phyloP scores from a whole-genome alignment of 2,113 vertebrate genomes.

The Mobula birostris region DNA sequence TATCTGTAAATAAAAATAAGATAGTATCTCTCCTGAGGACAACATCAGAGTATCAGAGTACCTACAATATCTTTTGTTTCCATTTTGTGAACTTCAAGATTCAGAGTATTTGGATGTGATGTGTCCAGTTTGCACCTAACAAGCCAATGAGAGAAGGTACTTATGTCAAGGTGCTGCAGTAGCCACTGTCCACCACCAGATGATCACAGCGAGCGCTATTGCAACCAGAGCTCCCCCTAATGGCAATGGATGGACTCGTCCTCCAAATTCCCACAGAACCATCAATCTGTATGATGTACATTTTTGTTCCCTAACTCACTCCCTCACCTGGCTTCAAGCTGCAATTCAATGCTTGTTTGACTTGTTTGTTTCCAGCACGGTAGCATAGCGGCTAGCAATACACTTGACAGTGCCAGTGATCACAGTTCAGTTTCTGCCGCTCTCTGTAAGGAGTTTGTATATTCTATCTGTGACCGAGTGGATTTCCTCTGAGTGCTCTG shows the following conservation, averaged over 20 bases:
- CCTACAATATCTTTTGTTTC: not conserved
- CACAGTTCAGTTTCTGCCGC: no score
- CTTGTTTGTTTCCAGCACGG: no score
- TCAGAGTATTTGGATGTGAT: not conserved
- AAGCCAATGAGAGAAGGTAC: not conserved
- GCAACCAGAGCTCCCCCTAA: conserved; percentile 6
- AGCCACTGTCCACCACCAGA: not conserved
- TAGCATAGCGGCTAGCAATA: no score
- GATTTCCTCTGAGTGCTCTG: no score
- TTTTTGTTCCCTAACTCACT: not conserved
- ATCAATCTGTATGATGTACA: not conserved
- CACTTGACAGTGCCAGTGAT: no score
- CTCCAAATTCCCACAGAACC: not conserved
- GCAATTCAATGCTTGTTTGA: not conserved
- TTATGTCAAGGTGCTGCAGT: not conserved
- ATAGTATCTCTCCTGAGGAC: not conserved
- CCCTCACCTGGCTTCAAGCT: not conserved
- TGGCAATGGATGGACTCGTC: not conserved
- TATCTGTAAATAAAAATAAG: no score
- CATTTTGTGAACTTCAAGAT: not conserved
- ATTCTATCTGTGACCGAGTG: no score
- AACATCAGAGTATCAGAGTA: no score
- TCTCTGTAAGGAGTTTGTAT: no score
- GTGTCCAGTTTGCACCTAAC: no score
- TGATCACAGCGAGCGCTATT: not conserved